phyloP scores from a whole-genome alignment of 1,140 invertebrate species.

The Octopus bimaculoides region DNA sequence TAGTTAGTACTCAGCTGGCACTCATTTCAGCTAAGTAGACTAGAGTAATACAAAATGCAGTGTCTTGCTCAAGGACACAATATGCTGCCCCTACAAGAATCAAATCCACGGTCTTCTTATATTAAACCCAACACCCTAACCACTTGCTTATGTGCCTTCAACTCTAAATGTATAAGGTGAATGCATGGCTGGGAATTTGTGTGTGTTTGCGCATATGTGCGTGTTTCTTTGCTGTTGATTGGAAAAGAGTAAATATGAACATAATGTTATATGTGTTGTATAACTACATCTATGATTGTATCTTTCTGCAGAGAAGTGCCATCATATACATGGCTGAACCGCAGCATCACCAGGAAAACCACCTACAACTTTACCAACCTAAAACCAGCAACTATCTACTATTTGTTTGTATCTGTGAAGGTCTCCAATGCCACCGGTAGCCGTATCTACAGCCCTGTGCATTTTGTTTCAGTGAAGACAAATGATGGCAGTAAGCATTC shows the following conservation, averaged over 20 bases:
- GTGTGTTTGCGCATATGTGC: too few relatives aligned
- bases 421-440: background rate
- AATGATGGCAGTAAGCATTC: slow-evolving; percentile 6
- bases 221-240: background rate
- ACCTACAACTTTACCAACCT: slow-evolving; percentile 1
- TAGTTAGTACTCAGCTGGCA: too few relatives aligned
- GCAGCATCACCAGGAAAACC: background rate
- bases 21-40: too few relatives aligned
- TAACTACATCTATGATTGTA: too few relatives aligned
- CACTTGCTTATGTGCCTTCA: too few relatives aligned
- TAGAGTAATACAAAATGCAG: too few relatives aligned
- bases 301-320: background rate
- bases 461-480: background rate
- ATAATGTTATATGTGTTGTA: background rate
- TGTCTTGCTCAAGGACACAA: too few relatives aligned
- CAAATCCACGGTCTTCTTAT: too few relatives aligned
- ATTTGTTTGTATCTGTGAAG: slow-evolving; percentile 3
- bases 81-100: too few relatives aligned
- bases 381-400: background rate
- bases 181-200: too few relatives aligned
- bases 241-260: background rate
- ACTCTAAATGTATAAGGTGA: too few relatives aligned
- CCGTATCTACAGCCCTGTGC: slow-evolving; percentile 5
- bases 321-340: background rate
- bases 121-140: too few relatives aligned